Evolutionary conservation across 2,797 vertebrate species (phyloP).

Genomic region (Hyperoplus immaculatus): DNA sequence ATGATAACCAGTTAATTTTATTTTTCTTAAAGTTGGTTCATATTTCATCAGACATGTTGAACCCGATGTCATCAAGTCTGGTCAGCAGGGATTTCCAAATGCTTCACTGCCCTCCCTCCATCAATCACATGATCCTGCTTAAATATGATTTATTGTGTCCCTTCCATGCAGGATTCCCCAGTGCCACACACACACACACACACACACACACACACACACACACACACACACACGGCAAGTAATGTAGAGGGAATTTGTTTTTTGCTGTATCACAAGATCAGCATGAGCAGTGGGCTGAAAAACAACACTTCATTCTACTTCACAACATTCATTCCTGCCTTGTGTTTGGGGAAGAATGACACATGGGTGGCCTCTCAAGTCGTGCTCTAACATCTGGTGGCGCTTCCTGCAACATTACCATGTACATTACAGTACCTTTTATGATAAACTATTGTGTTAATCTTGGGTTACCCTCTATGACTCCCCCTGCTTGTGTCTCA

Average conservation of each 20-base stretch:
- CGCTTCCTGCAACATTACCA: not conserved
- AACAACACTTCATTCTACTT: conserved; percentile 54
- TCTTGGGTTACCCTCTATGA: not conserved
- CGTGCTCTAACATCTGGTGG: not conserved
- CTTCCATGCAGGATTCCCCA: conserved; percentile 50
- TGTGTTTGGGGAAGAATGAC: not conserved
- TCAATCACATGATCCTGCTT: conserved; percentile 68
- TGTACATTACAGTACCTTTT: not conserved
- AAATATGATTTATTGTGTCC: conserved; percentile 67
- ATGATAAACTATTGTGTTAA: not conserved
- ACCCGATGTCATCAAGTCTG: conserved; percentile 42
- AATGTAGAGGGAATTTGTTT: conserved; percentile 67
- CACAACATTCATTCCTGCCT: conserved; percentile 37
- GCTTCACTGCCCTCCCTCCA: conserved; percentile 20
- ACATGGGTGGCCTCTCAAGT: conserved; percentile 13
- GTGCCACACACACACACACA: conserved; percentile 29
- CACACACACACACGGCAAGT: conserved; percentile 36
- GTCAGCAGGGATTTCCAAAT: conserved; percentile 40
- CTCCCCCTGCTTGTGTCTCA: not conserved
- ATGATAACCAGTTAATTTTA: not conserved
- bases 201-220: conserved; percentile 36
- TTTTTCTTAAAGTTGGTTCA: rapidly evolving
- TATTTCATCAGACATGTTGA: conserved; percentile 5
- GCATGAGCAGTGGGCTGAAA: conserved; percentile 53
- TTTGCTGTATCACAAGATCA: conserved; percentile 66